phyloP scores from a whole-genome alignment of 2,888 invertebrate species.

The Ctena decussata region DNA sequence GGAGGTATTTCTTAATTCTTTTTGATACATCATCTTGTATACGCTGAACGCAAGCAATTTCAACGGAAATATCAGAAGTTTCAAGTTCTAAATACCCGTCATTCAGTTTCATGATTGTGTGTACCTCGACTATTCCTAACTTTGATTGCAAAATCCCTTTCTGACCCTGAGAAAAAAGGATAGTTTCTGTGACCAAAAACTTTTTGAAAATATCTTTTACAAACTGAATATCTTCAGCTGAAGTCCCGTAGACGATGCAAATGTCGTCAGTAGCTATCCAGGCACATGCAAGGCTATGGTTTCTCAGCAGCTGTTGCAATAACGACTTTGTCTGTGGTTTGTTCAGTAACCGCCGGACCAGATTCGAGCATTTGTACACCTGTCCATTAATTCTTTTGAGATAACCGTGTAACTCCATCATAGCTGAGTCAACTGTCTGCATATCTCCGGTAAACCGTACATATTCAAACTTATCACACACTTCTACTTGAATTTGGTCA shows the following conservation, averaged over 20 bases:
- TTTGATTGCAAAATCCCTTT: not conserved
- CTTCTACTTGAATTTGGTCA: not conserved
- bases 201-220: not conserved
- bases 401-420: not conserved
- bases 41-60: not conserved
- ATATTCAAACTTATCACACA: not conserved
- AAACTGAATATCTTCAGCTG: not conserved
- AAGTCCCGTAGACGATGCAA: not conserved
- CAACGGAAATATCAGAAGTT: not conserved
- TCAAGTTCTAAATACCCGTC: not conserved
- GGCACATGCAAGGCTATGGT: not conserved
- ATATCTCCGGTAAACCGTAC: not conserved
- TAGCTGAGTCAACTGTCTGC: not conserved
- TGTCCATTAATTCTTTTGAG: not conserved
- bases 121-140: not conserved
- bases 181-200: not conserved
- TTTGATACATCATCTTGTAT: not conserved
- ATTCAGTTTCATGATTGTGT: not conserved
- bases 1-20: not conserved
- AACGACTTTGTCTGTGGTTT: not conserved
- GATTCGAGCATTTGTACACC: not conserved
- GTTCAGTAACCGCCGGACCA: not conserved
- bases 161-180: not conserved
- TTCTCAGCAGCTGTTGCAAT: not conserved
- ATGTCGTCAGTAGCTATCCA: not conserved